phyloP scores from a whole-genome alignment of 2,113 vertebrate genomes.

The Sinocyclocheilus anshuiensis region DNA sequence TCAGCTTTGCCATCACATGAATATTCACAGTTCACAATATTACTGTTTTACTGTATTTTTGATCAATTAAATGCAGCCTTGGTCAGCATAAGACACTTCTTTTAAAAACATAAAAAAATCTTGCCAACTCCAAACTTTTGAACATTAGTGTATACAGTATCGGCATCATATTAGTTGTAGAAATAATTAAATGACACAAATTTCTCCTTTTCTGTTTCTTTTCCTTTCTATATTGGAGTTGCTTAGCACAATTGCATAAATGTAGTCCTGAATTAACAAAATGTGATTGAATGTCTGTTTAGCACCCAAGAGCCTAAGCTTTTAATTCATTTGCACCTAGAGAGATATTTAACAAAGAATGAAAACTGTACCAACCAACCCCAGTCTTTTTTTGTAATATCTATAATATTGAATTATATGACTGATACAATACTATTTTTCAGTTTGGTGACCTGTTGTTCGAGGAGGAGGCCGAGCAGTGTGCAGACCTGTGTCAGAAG shows the following conservation, averaged over 20 bases:
- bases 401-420: neutral
- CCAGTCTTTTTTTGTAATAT: neutral
- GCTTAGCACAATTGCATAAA: neutral
- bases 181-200: neutral
- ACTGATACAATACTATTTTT: neutral
- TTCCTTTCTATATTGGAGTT: neutral
- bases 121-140: no score
- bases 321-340: neutral
- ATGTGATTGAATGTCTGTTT: neutral
- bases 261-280: neutral
- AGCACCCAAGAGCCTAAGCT: neutral
- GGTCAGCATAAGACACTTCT: no score
- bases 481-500: conserved; percentile 93
- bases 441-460: conserved; percentile 95
- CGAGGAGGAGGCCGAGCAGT: conserved; percentile 97
- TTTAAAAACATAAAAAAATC: no score
- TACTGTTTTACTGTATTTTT: no score
- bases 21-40: no score
- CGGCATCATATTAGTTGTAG: no score
- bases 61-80: no score
- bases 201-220: neutral
- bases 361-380: neutral
- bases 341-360: neutral
- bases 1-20: no score
- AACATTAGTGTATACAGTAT: no score